Conservation (phyloP, 92 coral and sea anemone genomes). For the Virgularia gustaviana region DNA sequence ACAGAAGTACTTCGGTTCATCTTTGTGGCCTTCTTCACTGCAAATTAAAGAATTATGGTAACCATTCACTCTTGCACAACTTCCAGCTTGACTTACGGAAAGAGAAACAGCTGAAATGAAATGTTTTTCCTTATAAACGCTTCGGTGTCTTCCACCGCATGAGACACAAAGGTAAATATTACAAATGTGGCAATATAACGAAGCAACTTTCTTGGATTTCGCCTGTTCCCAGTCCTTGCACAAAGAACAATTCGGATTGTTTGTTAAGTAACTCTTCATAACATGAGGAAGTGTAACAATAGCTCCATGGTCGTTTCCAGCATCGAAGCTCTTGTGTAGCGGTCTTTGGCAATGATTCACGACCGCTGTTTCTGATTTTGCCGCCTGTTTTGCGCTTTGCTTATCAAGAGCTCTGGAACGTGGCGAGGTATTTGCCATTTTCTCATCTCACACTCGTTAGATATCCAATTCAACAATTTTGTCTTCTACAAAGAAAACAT, state of each 20-base stretch:
- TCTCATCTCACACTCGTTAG: no score
- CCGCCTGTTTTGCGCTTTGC: not conserved
- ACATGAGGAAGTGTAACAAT: not conserved
- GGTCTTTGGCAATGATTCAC: not conserved
- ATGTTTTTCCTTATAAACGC: not conserved
- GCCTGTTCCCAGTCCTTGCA: conserved; percentile 10
- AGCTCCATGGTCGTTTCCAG: not conserved
- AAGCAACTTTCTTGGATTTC: not conserved
- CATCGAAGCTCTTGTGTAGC: not conserved
- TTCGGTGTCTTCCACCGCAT: conserved; percentile 20
- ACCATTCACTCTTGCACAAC: not conserved
- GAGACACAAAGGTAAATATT: conserved; percentile 8
- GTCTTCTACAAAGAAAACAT: no score
- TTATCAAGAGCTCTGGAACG: not conserved
- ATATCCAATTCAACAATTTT: no score
- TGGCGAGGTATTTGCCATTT: not conserved
- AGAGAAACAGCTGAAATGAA: not conserved
- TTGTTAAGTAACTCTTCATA: not conserved
- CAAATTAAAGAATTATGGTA: conserved; percentile 3
- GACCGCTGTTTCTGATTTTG: not conserved
- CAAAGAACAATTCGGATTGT: conserved; percentile 3
- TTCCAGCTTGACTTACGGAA: not conserved
- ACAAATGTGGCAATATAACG: not conserved
- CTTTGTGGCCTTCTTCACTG: conserved; percentile 36
- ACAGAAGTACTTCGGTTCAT: conserved; percentile 78